Evolutionary conservation across 2,113 vertebrate species (phyloP).

Genomic region (Dipodomys spectabilis): DNA sequence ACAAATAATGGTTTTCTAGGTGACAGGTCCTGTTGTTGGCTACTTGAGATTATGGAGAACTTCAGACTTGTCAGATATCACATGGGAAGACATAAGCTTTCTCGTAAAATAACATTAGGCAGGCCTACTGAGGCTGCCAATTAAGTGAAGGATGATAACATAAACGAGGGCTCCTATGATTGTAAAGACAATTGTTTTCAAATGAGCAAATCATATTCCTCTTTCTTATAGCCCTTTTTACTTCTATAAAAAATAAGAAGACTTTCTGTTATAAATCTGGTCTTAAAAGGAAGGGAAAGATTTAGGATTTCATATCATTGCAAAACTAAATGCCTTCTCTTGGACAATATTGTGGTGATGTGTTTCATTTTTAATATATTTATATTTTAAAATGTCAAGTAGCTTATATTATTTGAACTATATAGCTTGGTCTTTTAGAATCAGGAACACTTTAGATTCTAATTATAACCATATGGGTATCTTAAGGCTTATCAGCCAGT

Average conservation of each 20-base stretch:
- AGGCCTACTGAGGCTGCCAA: slow-evolving; percentile 38
- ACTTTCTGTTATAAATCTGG: background rate
- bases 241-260: background rate
- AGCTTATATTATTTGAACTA: background rate
- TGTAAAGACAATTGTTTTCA: slow-evolving; percentile 67
- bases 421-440: background rate
- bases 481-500: background rate
- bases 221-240: background rate
- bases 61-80: slow-evolving; percentile 74
- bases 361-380: background rate
- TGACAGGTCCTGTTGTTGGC: slow-evolving; percentile 80
- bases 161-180: slow-evolving; percentile 33
- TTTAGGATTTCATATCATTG: background rate
- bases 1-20: slow-evolving; percentile 76
- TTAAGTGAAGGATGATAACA: slow-evolving; percentile 43
- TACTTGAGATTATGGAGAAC: slow-evolving; percentile 79
- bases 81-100: slow-evolving; percentile 3
- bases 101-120: slow-evolving; percentile 55
- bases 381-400: background rate
- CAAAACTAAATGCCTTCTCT: background rate
- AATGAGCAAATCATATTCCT: slow-evolving; percentile 44
- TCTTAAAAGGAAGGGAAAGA: background rate
- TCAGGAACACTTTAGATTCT: background rate
- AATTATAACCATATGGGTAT: background rate
- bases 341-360: accelerated